Evolutionary conservation across 2,113 vertebrate species (phyloP).

Genomic region (Podiceps cristatus): DNA sequence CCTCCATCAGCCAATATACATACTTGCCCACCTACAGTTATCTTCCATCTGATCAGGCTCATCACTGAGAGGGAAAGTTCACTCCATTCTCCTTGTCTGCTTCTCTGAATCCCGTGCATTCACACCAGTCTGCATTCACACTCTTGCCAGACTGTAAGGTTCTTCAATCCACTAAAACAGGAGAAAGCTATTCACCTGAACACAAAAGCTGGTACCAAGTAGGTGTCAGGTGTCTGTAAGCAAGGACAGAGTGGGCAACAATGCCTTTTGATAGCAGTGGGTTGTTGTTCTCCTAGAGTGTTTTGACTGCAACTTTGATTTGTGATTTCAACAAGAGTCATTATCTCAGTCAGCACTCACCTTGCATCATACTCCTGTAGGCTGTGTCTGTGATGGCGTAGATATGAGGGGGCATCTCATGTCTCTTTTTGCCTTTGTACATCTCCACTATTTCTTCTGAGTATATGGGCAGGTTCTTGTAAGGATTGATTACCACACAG

Average conservation of each 20-base stretch:
- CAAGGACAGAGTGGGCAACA: neutral
- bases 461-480: slow-evolving; percentile 99
- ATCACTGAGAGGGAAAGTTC: neutral
- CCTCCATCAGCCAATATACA: neutral
- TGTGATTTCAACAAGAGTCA: neutral
- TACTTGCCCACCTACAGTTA: neutral
- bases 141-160: neutral
- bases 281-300: neutral
- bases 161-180: neutral
- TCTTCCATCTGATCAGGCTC: neutral
- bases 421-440: slow-evolving; percentile 99
- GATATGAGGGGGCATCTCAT: slow-evolving; percentile 98
- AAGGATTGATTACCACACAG: slow-evolving; percentile 99
- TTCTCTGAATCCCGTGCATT: neutral
- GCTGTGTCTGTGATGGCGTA: slow-evolving; percentile 98
- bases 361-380: slow-evolving; percentile 99
- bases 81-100: neutral
- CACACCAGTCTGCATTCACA: neutral
- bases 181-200: neutral
- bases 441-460: slow-evolving; percentile 98
- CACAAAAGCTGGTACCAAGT: neutral
- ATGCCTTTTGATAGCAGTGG: neutral
- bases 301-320: slow-evolving; percentile 7
- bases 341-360: slow-evolving; percentile 76
- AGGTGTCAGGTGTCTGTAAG: neutral